A percentile compares a stretch with the other conserved stretches of the same genome.
These are phyloP conservation scores for Melitaea cinxia DNA, from an alignment of 1,140 invertebrate genomes.

Conservation along the genomic window DNA sequence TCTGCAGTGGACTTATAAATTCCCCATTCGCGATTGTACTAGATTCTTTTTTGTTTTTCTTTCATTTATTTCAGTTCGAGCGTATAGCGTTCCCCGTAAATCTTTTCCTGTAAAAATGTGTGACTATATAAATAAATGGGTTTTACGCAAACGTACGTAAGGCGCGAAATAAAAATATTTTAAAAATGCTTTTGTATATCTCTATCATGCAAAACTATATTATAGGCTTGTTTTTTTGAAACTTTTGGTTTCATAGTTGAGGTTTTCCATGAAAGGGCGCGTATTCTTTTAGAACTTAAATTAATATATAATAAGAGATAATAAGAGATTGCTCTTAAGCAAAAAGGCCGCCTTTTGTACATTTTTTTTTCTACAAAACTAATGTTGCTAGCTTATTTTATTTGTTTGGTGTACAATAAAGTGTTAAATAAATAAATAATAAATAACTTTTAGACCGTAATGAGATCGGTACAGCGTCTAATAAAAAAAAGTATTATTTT, in stretches of 20 bases:
- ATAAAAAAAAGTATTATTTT: no score
- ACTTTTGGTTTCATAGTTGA: not conserved
- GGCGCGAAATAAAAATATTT: slow-evolving; percentile 12
- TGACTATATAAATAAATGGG: not conserved
- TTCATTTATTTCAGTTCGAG: not conserved
- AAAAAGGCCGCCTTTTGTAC: no score
- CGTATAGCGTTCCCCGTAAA: not conserved
- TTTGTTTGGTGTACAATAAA: no score
- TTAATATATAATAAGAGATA: no score
- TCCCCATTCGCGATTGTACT: no score
- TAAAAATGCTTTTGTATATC: slow-evolving; percentile 15
- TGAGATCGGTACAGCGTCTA: no score
- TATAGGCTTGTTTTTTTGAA: slow-evolving; percentile 21
- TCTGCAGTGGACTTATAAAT: no score
- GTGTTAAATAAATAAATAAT: no score
- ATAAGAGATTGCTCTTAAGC: no score
- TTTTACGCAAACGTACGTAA: not conserved
- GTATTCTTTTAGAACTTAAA: not conserved
- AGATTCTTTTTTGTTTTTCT: not conserved
- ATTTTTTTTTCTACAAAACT: no score
- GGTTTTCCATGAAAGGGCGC: not conserved
- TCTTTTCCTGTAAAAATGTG: not conserved
- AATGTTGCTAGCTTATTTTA: no score
- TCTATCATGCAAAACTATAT: slow-evolving; percentile 19
- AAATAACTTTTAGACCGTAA: no score